Conservation (phyloP, 2,113 vertebrate genomes). For the Thunnus maccoyii region DNA sequence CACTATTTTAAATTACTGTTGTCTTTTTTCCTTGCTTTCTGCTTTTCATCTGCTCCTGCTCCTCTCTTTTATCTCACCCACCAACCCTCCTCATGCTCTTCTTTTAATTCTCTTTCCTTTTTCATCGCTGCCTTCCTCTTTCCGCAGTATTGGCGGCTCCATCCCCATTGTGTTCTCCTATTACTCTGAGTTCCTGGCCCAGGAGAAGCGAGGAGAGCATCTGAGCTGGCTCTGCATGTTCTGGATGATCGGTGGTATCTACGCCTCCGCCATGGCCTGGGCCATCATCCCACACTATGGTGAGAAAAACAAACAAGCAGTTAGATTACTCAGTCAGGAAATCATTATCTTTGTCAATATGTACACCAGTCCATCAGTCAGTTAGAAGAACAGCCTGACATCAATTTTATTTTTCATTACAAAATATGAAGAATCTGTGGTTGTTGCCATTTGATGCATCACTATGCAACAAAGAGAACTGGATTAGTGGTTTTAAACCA, state of each 20-base stretch:
- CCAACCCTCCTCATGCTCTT: neutral
- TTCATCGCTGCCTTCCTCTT: neutral
- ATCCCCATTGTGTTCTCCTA: slow-evolving; percentile 99
- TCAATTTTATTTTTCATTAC: neutral
- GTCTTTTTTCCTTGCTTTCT: neutral
- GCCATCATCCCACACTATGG: slow-evolving; percentile 99
- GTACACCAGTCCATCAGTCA: neutral
- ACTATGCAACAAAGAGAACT: too few relatives aligned
- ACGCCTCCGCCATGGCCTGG: slow-evolving; percentile 98
- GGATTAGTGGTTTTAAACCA: too few relatives aligned
- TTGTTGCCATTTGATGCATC: neutral
- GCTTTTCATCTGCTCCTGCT: neutral
- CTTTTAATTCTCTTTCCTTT: neutral
- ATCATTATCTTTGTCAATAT: neutral
- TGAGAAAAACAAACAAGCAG: slow-evolving; percentile 68
- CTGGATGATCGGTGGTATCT: slow-evolving; percentile 99
- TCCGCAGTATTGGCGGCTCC: slow-evolving; percentile 92
- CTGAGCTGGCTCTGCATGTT: slow-evolving; percentile 99
- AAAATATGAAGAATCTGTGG: too few relatives aligned
- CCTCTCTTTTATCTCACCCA: too few relatives aligned
- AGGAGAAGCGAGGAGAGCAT: slow-evolving; percentile 98
- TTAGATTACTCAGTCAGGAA: neutral
- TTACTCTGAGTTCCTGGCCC: slow-evolving; percentile 97
- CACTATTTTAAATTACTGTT: neutral
- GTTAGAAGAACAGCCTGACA: neutral